Percentiles rank a stretch among this genome's conserved stretches.
Conservation (phyloP, 2,797 vertebrate species). For the Meriones psammophilus region DNA sequence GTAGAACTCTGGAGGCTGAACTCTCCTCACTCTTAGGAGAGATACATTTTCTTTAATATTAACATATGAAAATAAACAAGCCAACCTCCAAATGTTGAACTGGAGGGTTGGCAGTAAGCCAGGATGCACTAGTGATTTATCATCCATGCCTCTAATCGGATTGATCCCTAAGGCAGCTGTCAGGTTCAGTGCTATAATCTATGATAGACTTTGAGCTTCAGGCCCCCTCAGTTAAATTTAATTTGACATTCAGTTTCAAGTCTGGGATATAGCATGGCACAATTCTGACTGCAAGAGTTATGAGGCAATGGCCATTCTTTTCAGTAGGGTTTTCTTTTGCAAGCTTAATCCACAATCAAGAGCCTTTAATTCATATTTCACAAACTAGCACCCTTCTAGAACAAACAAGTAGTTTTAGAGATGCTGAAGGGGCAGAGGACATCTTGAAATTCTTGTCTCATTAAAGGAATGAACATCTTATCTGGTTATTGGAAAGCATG, state of each 20-base stretch:
- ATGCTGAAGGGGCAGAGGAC: conserved; percentile 29
- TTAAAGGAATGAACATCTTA: conserved; percentile 45
- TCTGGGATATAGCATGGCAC: conserved; percentile 78
- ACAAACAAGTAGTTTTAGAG: conserved; percentile 4
- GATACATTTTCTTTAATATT: conserved; percentile 28
- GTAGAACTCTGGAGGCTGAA: neutral
- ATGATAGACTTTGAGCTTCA: conserved; percentile 82
- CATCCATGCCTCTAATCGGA: conserved; percentile 65
- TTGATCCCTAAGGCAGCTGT: conserved; percentile 82
- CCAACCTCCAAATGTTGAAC: neutral
- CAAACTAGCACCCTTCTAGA: neutral
- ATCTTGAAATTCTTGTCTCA: neutral
- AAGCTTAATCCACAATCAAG: conserved; percentile 69
- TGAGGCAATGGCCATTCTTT: conserved; percentile 77
- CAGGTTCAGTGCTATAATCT: conserved; percentile 82
- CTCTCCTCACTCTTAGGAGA: neutral
- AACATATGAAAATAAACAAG: conserved; percentile 37
- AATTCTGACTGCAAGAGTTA: conserved; percentile 78
- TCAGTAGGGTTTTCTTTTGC: conserved; percentile 78
- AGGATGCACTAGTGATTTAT: conserved; percentile 80
- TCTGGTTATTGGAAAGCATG: neutral
- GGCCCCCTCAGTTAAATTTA: conserved; percentile 84
- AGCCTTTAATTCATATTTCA: conserved; percentile 81
- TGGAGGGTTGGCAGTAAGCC: neutral
- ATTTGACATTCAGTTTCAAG: conserved; percentile 88